Conservation (phyloP, 2,888 invertebrate genomes). For the Calameuta idolon region DNA sequence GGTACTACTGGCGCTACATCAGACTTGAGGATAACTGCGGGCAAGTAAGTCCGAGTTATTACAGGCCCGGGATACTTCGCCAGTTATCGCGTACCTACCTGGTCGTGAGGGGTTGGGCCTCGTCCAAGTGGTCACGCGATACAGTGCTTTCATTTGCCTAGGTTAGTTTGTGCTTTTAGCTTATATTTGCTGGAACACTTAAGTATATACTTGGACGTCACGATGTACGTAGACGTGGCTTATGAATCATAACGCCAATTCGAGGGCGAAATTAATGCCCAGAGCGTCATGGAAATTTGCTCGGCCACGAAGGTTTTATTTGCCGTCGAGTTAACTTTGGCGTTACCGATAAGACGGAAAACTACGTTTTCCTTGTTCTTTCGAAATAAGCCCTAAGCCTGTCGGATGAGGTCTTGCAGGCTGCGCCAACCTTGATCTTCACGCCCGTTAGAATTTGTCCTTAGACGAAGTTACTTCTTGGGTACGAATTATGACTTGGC, state of each 20-base stretch:
- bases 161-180: slow-evolving; percentile 20
- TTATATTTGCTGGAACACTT: slow-evolving; percentile 16
- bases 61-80: background rate
- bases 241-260: slow-evolving; percentile 36
- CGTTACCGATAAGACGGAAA: too few species aligned
- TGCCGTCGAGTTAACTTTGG: too few species aligned
- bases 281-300: background rate
- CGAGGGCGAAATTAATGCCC: slow-evolving; percentile 28
- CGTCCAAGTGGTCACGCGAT: slow-evolving; percentile 45
- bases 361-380: too few species aligned
- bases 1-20: background rate
- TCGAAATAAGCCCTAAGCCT: too few species aligned
- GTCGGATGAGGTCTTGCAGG: too few species aligned
- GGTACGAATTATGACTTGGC: too few species aligned
- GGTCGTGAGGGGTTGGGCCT: slow-evolving; percentile 12
- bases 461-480: too few species aligned
- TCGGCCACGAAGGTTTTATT: too few species aligned
- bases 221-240: slow-evolving; percentile 24
- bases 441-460: too few species aligned
- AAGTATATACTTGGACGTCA: slow-evolving; percentile 3
- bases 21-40: background rate
- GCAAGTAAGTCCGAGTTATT: slow-evolving; percentile 15
- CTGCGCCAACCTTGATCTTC: too few species aligned
- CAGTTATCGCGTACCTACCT: background rate
- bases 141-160: slow-evolving; percentile 24